Conservation (phyloP, 1,140 invertebrate species). For the Chrysoperla carnea region DNA sequence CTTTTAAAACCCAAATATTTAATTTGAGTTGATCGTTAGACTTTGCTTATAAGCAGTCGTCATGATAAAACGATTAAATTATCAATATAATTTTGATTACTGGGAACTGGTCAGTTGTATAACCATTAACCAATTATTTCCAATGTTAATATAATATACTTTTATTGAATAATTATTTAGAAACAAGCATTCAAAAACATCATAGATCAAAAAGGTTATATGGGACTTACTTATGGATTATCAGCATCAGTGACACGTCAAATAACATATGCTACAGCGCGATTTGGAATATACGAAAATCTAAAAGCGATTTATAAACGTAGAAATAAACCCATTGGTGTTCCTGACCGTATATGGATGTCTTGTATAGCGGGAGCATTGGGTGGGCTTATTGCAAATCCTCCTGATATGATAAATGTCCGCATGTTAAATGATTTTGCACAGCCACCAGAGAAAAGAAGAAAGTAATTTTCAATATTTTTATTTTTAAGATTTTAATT, state of each 20-base stretch:
- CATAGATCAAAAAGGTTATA: slow-evolving; percentile 35
- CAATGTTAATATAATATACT: too few relatives aligned
- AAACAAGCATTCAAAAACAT: neutral
- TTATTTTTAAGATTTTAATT: too few relatives aligned
- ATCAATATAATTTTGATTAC: too few relatives aligned
- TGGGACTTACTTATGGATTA: slow-evolving; percentile 91
- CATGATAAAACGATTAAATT: too few relatives aligned
- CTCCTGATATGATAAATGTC: slow-evolving; percentile 96
- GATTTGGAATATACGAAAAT: slow-evolving; percentile 95
- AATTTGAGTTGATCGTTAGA: too few relatives aligned
- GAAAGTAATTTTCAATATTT: too few relatives aligned
- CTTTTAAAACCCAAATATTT: too few relatives aligned
- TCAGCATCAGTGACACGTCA: slow-evolving; percentile 90
- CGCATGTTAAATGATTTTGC: slow-evolving; percentile 99
- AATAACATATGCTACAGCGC: slow-evolving; percentile 89
- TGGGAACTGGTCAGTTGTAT: too few relatives aligned
- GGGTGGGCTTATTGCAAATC: slow-evolving; percentile 85
- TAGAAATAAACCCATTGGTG: slow-evolving; percentile 27
- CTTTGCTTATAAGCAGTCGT: too few relatives aligned
- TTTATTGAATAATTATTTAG: too few relatives aligned
- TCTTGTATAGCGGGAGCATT: slow-evolving; percentile 75
- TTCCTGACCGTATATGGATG: slow-evolving; percentile 53
- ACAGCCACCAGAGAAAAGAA: slow-evolving; percentile 62
- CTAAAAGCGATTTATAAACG: slow-evolving; percentile 32
- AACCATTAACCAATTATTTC: too few relatives aligned